These are phyloP conservation scores for Chaenogobius annularis DNA, from an alignment of 2,113 vertebrate species.

Conservation along the genomic window DNA sequence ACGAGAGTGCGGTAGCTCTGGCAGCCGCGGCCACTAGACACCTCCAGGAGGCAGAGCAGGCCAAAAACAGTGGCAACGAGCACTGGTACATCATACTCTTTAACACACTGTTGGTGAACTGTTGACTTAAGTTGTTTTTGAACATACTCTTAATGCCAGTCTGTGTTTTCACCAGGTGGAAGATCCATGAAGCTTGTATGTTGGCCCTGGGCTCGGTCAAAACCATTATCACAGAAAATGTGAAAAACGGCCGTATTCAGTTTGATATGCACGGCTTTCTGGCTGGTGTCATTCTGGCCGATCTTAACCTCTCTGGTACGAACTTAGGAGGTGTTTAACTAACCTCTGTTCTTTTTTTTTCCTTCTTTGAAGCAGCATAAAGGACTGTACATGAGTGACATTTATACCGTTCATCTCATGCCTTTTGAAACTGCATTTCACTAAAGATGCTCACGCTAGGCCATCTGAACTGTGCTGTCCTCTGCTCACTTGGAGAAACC, in stretches of 20 bases:
- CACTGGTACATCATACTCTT: constrained; percentile 84
- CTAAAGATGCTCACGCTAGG: too few species aligned
- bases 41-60: constrained; percentile 94
- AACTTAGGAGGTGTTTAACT: background rate
- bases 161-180: constrained; percentile 83
- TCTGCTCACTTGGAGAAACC: too few species aligned
- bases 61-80: constrained; percentile 82
- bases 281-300: constrained; percentile 89
- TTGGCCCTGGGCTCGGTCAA: constrained; percentile 95
- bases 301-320: constrained; percentile 91
- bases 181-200: constrained; percentile 97
- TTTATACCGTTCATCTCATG: too few species aligned
- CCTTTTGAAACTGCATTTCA: too few species aligned
- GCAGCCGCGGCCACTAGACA: constrained; percentile 94
- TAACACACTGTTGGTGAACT: background rate
- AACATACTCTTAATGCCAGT: background rate
- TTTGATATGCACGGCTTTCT: constrained; percentile 98
- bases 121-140: too few species aligned
- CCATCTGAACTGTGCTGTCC: too few species aligned
- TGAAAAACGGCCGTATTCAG: constrained; percentile 91
- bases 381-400: too few species aligned
- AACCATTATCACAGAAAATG: constrained; percentile 90
- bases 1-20: constrained; percentile 92
- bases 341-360: background rate
- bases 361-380: too few species aligned